Conservation (phyloP, 2,113 vertebrate species). For the Erinaceus europaeus region DNA sequence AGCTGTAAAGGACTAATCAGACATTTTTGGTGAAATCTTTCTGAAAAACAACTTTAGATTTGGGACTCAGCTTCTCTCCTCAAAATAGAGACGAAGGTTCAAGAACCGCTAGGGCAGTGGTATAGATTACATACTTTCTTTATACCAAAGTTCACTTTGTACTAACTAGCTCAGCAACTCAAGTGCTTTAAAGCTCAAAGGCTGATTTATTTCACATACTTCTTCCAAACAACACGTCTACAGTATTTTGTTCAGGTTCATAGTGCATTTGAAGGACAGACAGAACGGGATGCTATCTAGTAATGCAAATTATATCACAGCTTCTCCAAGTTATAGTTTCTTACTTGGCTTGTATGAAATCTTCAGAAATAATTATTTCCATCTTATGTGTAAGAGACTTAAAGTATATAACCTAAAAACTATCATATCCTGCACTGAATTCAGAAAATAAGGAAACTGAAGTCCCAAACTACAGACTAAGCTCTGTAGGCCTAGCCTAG, state of each 20-base stretch:
- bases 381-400: background rate
- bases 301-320: background rate
- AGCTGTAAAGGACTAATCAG: background rate
- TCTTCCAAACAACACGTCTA: background rate
- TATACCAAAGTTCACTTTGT: background rate
- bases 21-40: slow-evolving; percentile 2
- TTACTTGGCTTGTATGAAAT: background rate
- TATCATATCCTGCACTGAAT: background rate
- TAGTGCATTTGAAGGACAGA: background rate
- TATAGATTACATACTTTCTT: slow-evolving; percentile 16
- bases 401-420: background rate
- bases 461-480: background rate
- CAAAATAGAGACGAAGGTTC: background rate
- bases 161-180: background rate
- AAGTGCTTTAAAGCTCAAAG: background rate
- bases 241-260: background rate
- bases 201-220: background rate
- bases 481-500: background rate
- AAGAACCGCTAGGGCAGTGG: background rate
- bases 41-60: slow-evolving; percentile 24
- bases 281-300: background rate
- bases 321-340: background rate
- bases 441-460: background rate
- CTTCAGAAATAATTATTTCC: background rate
- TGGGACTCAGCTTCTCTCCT: background rate